Conservation (phyloP, 1,140 invertebrate genomes). For the Mamestra configurata region DNA sequence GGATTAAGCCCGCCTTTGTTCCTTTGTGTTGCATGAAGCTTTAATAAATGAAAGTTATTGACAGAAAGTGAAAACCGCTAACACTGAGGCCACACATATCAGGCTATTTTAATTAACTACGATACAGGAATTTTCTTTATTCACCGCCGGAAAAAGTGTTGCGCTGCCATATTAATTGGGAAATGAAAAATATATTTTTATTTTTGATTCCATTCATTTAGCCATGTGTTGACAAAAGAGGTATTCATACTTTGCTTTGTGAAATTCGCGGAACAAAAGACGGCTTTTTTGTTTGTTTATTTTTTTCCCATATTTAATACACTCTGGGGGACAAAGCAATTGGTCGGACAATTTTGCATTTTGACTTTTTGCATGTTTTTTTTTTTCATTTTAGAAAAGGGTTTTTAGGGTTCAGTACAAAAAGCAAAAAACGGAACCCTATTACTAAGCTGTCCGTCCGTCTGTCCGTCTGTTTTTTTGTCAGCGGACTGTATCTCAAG, state of each 20-base stretch:
- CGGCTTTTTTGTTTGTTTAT: not conserved
- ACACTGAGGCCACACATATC: slow-evolving; percentile 50
- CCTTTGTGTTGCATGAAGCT: no score
- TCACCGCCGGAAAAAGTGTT: slow-evolving; percentile 68
- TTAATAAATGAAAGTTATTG: not conserved
- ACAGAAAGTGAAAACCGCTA: slow-evolving; percentile 34
- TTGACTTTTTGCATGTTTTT: slow-evolving; percentile 11
- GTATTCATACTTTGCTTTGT: slow-evolving; percentile 17
- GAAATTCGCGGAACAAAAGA: slow-evolving; percentile 2
- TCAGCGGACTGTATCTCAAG: no score
- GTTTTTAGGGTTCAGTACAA: no score
- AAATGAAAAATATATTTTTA: slow-evolving; percentile 55
- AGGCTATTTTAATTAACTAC: slow-evolving; percentile 76
- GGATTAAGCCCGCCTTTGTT: no score
- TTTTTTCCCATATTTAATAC: not conserved
- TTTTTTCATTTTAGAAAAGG: not conserved
- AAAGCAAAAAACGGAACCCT: no score
- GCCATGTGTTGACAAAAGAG: slow-evolving; percentile 7
- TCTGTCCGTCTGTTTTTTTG: no score
- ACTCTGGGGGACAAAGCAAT: not conserved
- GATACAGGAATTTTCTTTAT: slow-evolving; percentile 73
- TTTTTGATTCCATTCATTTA: slow-evolving; percentile 25
- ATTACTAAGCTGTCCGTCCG: no score
- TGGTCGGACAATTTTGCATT: not conserved
- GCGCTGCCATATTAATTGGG: slow-evolving; percentile 66